These are phyloP conservation scores for Ciconia maguari DNA, from an alignment of 2,113 vertebrate genomes.

Conservation along the genomic window DNA sequence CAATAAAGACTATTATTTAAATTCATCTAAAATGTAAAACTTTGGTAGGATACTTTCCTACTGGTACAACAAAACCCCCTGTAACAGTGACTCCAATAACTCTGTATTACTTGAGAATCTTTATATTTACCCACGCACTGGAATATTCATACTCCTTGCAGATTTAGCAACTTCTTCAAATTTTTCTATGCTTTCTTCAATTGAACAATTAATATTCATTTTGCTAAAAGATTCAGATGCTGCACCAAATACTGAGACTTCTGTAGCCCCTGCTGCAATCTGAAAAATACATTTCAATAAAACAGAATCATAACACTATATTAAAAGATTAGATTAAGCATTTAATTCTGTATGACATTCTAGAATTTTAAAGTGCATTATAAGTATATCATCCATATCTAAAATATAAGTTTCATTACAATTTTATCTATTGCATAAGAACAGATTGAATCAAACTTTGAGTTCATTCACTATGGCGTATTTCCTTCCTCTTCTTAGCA, in stretches of 20 bases:
- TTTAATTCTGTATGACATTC: not conserved
- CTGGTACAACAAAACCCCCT: not conserved
- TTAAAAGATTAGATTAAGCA: not conserved
- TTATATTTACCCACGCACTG: constrained; percentile 86
- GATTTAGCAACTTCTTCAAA: constrained; percentile 85
- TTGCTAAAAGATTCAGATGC: constrained; percentile 91
- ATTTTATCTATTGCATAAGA: not conserved
- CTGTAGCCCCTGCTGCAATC: constrained; percentile 89
- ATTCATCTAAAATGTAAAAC: not conserved
- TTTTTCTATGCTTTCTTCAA: constrained; percentile 90
- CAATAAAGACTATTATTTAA: not conserved
- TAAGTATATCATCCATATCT: not conserved
- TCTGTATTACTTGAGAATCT: not conserved
- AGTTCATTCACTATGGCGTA: not conserved
- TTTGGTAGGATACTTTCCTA: not conserved
- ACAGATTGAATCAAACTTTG: not conserved
- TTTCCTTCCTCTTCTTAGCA: not conserved
- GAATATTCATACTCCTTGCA: constrained; percentile 83
- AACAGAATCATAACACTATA: not conserved
- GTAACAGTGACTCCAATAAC: not conserved
- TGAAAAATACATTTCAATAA: constrained; percentile 69
- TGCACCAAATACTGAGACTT: constrained; percentile 92
- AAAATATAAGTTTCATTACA: not conserved
- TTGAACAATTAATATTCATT: constrained; percentile 93
- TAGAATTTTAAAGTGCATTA: not conserved